phyloP scores from a whole-genome alignment of 1,140 invertebrate genomes.

The Onthophagus taurus region DNA sequence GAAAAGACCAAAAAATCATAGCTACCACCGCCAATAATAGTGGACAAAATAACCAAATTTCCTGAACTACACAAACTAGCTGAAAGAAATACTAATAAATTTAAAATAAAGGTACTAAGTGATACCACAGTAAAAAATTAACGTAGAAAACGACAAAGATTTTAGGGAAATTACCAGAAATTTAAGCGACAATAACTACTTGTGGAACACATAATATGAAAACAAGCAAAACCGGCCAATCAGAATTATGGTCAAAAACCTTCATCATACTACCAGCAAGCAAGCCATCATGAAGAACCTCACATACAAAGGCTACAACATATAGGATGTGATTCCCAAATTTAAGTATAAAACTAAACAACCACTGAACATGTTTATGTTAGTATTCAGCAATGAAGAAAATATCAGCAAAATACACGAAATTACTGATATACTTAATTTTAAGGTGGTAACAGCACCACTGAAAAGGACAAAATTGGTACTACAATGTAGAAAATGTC shows the following conservation, averaged over 20 bases:
- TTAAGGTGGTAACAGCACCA: slow-evolving; percentile 16
- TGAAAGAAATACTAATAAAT: no score
- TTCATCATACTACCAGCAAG: slow-evolving; percentile 5
- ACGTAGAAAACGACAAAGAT: no score
- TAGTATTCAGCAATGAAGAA: slow-evolving; percentile 15
- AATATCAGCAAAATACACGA: slow-evolving; percentile 11
- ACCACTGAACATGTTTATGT: slow-evolving; percentile 18
- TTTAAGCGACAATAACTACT: no score
- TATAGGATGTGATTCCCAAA: slow-evolving; percentile 14
- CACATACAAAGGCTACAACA: slow-evolving; percentile 9
- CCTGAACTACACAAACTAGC: no score
- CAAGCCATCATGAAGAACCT: slow-evolving; percentile 12
- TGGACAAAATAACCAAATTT: no score
- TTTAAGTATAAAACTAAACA: slow-evolving; percentile 17
- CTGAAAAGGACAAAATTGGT: slow-evolving; percentile 15
- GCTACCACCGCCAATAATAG: no score
- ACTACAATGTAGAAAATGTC: slow-evolving; percentile 14
- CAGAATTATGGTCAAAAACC: slow-evolving; percentile 9
- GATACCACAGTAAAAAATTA: no score
- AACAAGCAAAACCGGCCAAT: slow-evolving; percentile 18
- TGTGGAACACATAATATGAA: slow-evolving; percentile 14
- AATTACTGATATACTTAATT: slow-evolving; percentile 11
- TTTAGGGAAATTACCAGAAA: no score
- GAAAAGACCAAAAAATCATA: no score
- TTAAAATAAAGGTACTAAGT: no score